A percentile compares a stretch with the other conserved stretches of the same genome.
Conservation (phyloP, 2,888 invertebrate genomes). For the Ophion slaviceki region DNA sequence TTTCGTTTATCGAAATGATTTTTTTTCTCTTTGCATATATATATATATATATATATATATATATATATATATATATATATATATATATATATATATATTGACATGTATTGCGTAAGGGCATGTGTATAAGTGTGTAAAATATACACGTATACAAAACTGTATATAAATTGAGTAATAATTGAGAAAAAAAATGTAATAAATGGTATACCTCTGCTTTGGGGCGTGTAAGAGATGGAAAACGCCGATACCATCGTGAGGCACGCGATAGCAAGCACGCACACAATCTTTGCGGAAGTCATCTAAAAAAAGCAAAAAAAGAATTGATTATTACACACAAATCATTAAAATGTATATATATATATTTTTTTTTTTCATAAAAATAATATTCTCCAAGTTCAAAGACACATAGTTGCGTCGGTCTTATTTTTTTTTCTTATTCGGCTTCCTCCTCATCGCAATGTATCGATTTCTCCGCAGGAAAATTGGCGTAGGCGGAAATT, state of each 20-base stretch:
- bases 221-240: conserved; percentile 75
- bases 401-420: not conserved
- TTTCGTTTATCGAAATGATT: too few relatives aligned
- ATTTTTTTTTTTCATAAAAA: not conserved
- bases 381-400: not conserved
- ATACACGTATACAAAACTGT: not conserved
- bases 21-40: not conserved
- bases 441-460: not conserved
- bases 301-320: conserved; percentile 70
- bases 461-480: not conserved
- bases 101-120: not conserved
- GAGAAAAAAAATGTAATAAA: too few relatives aligned
- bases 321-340: not conserved
- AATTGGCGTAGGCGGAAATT: conserved; percentile 1
- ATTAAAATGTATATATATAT: not conserved
- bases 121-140: not conserved
- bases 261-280: conserved; percentile 75
- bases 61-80: too few relatives aligned
- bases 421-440: not conserved
- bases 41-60: not conserved
- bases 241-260: conserved; percentile 76
- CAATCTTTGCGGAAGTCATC: conserved; percentile 79
- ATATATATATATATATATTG: too few relatives aligned
- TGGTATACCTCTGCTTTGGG: conserved; percentile 71
- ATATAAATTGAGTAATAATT: too few relatives aligned